Conservation (phyloP, 1,140 invertebrate genomes). For the Leptopilina boulardi region DNA sequence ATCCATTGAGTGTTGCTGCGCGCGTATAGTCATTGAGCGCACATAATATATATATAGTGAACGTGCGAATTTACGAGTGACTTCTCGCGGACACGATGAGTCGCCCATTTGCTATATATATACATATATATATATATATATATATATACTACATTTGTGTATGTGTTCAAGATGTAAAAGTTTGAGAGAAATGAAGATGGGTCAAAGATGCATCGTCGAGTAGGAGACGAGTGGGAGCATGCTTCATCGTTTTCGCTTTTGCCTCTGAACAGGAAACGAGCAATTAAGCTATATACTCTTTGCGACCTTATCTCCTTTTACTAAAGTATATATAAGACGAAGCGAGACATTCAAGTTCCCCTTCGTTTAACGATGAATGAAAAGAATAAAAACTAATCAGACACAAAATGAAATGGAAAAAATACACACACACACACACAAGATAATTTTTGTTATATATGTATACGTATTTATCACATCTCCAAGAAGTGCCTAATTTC, state of each 20-base stretch:
- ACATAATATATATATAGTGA: no score
- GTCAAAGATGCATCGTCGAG: constrained; percentile 50
- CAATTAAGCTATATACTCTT: constrained; percentile 64
- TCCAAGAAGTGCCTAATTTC: constrained; percentile 18
- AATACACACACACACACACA: not conserved
- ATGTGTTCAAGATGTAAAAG: not conserved
- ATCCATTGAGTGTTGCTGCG: constrained; percentile 8
- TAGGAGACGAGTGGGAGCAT: constrained; percentile 7
- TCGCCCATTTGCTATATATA: not conserved
- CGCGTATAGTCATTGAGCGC: not conserved
- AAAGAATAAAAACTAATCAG: constrained; percentile 24
- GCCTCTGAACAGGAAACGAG: constrained; percentile 67
- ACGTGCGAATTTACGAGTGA: constrained; percentile 27
- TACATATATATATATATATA: no score
- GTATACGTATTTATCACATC: constrained; percentile 7
- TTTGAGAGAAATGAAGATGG: constrained; percentile 40
- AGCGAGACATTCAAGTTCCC: constrained; percentile 44
- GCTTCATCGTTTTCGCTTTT: constrained; percentile 19
- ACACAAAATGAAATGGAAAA: not conserved
- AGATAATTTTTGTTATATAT: not conserved
- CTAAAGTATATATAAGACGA: constrained; percentile 42
- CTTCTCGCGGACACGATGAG: constrained; percentile 26
- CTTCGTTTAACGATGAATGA: constrained; percentile 16
- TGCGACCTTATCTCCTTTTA: constrained; percentile 58
- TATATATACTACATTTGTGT: no score